These are phyloP conservation scores for Staurois parvus DNA, from an alignment of 2,797 vertebrate species.

Conservation along the genomic window DNA sequence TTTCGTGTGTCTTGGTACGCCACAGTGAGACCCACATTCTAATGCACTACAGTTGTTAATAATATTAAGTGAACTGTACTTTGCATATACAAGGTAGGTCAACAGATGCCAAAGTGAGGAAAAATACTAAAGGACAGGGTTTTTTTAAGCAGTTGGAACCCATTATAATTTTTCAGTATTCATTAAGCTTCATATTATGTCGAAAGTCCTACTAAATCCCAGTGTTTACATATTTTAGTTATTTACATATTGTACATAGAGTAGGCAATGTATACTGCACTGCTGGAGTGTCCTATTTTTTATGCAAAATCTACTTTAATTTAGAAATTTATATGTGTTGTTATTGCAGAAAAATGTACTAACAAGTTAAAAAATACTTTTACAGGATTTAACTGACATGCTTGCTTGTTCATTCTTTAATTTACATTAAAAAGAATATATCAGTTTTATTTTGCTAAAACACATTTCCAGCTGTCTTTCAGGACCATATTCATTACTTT, in stretches of 20 bases:
- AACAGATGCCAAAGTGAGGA: no score
- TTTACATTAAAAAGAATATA: not conserved
- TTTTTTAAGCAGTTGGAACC: not conserved
- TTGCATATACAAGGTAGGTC: no score
- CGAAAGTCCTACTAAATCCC: not conserved
- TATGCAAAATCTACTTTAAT: not conserved
- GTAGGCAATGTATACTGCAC: no score
- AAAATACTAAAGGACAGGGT: not conserved
- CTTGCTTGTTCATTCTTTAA: not conserved
- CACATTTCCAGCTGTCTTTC: not conserved
- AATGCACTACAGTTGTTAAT: no score
- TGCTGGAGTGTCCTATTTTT: not conserved
- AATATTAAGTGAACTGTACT: no score
- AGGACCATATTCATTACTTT: not conserved
- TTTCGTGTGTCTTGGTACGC: no score
- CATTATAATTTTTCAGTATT: not conserved
- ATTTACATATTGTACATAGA: not conserved
- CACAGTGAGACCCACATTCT: no score
- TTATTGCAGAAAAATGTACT: not conserved
- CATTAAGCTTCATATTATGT: not conserved
- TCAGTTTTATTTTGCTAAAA: not conserved
- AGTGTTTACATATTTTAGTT: not conserved
- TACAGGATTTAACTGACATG: not conserved
- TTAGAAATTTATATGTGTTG: not conserved
- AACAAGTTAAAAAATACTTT: not conserved